Evolutionary conservation across 2,113 vertebrate genomes (phyloP).

Genomic region (Alces alces): DNA sequence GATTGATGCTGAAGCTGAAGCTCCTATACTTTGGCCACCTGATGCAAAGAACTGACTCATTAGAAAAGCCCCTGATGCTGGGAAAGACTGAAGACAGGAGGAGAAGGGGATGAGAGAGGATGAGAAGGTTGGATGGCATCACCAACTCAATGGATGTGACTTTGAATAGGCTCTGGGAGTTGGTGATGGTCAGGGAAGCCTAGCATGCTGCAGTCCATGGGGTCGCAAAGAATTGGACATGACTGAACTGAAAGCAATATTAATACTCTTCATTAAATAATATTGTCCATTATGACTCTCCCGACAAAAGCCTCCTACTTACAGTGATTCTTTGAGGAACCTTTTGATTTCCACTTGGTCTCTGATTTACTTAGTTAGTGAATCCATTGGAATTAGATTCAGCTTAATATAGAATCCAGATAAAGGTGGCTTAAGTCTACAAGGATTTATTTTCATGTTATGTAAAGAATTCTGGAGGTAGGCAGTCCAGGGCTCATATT

Average conservation of each 20-base stretch:
- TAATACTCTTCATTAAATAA: not conserved
- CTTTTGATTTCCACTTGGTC: not conserved
- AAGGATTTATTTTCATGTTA: not conserved
- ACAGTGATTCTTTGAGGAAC: not conserved
- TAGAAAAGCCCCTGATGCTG: not conserved
- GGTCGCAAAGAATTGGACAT: fast-evolving
- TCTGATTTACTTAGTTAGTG: not conserved
- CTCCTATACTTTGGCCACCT: not conserved
- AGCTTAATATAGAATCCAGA: not conserved
- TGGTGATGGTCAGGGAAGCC: too few species aligned
- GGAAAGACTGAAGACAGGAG: not conserved
- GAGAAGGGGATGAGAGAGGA: not conserved
- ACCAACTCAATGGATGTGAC: not conserved
- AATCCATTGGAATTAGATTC: not conserved
- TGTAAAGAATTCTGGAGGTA: not conserved
- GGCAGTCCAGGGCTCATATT: not conserved
- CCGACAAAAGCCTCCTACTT: not conserved
- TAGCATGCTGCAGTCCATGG: too few species aligned
- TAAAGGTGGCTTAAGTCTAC: not conserved
- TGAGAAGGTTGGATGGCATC: not conserved
- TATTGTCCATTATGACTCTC: not conserved
- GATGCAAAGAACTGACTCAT: not conserved
- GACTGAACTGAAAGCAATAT: not conserved
- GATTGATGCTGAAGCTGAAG: not conserved
- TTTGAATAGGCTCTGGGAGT: not conserved